Conservation (phyloP, 2,797 vertebrate species). For the Menidia menidia region DNA sequence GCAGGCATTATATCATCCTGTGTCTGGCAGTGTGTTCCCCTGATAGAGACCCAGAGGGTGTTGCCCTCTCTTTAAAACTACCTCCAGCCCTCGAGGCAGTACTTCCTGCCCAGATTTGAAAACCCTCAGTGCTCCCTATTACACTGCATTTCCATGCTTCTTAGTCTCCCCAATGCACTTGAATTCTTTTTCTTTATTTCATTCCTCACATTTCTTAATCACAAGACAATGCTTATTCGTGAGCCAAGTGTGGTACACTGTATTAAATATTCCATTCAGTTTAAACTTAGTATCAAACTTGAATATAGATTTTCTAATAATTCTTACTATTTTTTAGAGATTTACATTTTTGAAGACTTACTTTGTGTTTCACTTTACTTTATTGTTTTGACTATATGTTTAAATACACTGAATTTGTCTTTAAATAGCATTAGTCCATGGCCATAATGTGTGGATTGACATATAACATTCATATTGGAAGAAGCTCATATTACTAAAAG, state of each 20-base stretch:
- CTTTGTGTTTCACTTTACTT: no score
- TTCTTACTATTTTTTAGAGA: background rate
- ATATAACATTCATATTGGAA: no score
- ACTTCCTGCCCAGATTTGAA: constrained; percentile 50
- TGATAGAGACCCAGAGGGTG: constrained; percentile 62
- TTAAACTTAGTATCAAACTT: background rate
- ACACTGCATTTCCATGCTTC: constrained; percentile 36
- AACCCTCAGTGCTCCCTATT: constrained; percentile 11
- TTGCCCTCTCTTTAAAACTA: constrained; percentile 51
- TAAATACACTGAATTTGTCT: no score
- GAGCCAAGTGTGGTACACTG: background rate
- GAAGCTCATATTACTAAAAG: no score
- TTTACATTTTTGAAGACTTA: background rate
- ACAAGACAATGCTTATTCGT: constrained; percentile 10
- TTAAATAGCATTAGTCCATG: no score
- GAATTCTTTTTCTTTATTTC: constrained; percentile 50
- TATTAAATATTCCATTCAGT: background rate
- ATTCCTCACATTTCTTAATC: constrained; percentile 10
- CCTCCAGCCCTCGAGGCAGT: constrained; percentile 44
- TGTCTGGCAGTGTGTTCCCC: constrained; percentile 53
- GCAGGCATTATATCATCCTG: constrained; percentile 64
- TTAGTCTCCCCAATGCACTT: constrained; percentile 34
- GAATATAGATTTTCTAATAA: background rate
- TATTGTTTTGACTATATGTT: no score
- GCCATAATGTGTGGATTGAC: no score